Base-by-base conservation (phyloP, 2,797 vertebrate species). In the Gastrophryne carolinensis region DNA sequence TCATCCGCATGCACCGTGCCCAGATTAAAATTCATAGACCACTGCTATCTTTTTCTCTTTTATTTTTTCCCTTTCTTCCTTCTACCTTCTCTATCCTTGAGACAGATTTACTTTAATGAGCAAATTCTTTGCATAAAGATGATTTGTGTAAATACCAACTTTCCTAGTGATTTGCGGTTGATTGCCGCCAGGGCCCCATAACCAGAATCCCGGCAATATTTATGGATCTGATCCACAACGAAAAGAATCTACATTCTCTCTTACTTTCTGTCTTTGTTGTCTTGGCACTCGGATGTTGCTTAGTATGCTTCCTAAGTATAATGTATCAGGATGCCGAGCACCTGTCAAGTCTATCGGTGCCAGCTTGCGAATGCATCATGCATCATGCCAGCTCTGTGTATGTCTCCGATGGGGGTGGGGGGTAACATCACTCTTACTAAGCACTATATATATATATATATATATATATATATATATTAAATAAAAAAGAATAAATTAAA, bases 241-340 rank as follows among this genome's bases (percentile, higher is more conserved):
- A 63, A 44, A 29, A 24, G 17, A 12, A 19, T 24, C 12, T 26
- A 17, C 23, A 56, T 6, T 44, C 17, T n/a, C n/a, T 5, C 39
- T n/a, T 17, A 1, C 39, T 1, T 44, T 17, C 39, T 17, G 0
- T 24, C 4, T 6, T n/a, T 39, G 9, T 27, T 53, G n/a, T 12
- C 23, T 12, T 6, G 13, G 21, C 15, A 10, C 1, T 41, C 50
- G 17, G 64, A 19, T 23, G 2, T n/a, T 5, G 34, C 39, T 39
- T 68, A 34, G 17, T 67, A 23, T 37, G 64, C 64, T 67, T 67
- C 49, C 68, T 60, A 72, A 61, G 39, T 60, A 35, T 72, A 50
- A 61, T 50, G 44, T 50, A 37, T 52, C 39, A 4, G 12, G 49
- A 41, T 29, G 49, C 34, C 26, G 54, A 54, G 47, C 60, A 73